phyloP scores from a whole-genome alignment of 53 echinoderm and acorn worm genomes.

The Crossaster papposus region DNA sequence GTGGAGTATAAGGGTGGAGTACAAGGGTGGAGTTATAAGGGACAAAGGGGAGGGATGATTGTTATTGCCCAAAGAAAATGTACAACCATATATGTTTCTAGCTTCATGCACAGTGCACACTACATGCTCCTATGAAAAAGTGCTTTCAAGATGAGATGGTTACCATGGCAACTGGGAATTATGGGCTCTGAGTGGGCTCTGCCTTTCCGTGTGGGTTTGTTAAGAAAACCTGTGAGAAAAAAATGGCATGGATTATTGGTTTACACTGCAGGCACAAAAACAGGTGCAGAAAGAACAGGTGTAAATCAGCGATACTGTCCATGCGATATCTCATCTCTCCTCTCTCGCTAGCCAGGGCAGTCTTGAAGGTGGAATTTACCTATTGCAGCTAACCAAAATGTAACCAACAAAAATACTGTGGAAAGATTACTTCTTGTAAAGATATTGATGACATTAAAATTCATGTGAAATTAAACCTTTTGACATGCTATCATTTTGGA shows the following conservation, averaged over 20 bases:
- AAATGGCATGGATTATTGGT: background rate
- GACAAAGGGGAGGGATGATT: background rate
- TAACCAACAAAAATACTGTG: no score
- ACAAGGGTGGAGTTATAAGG: background rate
- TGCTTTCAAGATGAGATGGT: background rate
- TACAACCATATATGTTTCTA: background rate
- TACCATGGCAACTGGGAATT: conserved; percentile 23
- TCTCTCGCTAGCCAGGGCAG: no score
- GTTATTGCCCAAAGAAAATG: background rate
- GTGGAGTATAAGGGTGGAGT: background rate
- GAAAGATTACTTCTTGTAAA: no score
- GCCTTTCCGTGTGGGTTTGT: conserved; percentile 37
- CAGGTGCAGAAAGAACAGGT: background rate
- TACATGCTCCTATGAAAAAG: background rate
- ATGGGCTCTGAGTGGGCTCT: conserved; percentile 38
- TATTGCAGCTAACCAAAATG: no score
- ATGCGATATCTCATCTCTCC: no score
- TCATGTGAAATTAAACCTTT: no score
- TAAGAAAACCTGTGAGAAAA: conserved; percentile 25
- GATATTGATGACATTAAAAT: no score
- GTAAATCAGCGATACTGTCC: no score
- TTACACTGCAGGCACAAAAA: background rate
- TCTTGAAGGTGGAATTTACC: no score
- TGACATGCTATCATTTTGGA: no score
- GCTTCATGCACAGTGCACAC: conserved; percentile 22